Evolutionary conservation across 2,113 vertebrate species (phyloP), one percentile per base, ranked within the genome.

Genomic region (Oriolus oriolus): DNA sequence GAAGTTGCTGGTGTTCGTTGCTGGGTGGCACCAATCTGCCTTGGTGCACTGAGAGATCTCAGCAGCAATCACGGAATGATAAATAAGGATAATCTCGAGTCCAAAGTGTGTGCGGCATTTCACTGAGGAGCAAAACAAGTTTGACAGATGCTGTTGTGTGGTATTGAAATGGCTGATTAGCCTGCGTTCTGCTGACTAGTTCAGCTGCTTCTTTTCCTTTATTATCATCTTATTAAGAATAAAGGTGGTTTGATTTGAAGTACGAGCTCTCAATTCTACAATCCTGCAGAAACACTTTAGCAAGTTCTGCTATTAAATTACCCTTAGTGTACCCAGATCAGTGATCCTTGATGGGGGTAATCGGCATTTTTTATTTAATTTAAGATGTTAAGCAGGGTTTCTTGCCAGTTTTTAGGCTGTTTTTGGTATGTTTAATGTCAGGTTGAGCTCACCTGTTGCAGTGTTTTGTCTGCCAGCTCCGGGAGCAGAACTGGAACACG

Each of bases 121-220:
- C 20, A 3, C 31, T 14, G 12, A 42, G 63, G 90, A 93, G 71
- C 84, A 77, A 37, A 87, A 57, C 66, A 16, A 61, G 87, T 87
- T 75, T 7, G 61, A 30, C 68, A 22, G 11, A 56, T 15, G 76
- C 64, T 59, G 2, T 20, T 81, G 9, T 88, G 84, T 74, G 78
- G 81, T 74, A 80, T 88, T 93, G 86, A 91, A 95, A 61, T 61
- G 8, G 56, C 82, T 94, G 85, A 88, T 87, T 53, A 87, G 76
- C 71, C 76, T 83, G 42, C 42, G 0, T 73, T 70, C 83, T 78
- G 74, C 92, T 89, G 93, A 89, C 89, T 61, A 1, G 82, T 56
- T 89, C 87, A 92, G 70, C 90, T 91, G 6, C 83, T 93, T 71
- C 7, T n/a, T 95, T 85, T 59, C 59, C 76, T 93, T 78, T 73